Percentiles rank a stretch among this genome's conserved stretches.
phyloP scores from a whole-genome alignment of 2,888 invertebrate species.

The Cheilosia impressa region DNA sequence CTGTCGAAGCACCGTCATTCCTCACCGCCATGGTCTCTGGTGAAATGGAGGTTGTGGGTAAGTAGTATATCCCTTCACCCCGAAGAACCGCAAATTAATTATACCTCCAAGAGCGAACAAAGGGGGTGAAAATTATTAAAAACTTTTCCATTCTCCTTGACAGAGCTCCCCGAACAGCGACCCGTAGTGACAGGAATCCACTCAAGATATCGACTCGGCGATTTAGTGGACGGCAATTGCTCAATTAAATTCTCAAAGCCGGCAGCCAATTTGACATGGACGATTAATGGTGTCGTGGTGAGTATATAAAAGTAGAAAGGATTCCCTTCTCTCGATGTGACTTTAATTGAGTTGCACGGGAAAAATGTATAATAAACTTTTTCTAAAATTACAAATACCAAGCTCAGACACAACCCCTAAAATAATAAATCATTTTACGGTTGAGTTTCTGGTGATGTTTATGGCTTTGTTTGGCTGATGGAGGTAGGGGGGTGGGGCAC shows the following conservation, averaged over 20 bases:
- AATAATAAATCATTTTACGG: slow-evolving; percentile 66
- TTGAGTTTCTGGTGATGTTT: slow-evolving; percentile 59
- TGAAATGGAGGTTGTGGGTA: slow-evolving; percentile 84
- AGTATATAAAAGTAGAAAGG: slow-evolving; percentile 75
- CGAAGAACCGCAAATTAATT: slow-evolving; percentile 80
- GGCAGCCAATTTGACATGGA: slow-evolving; percentile 86
- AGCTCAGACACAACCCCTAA: slow-evolving; percentile 19
- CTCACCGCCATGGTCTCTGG: slow-evolving; percentile 83
- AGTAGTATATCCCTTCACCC: slow-evolving; percentile 76
- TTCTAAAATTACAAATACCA: not conserved
- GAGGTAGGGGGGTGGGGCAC: not conserved
- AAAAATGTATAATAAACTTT: slow-evolving; percentile 26
- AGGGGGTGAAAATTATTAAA: slow-evolving; percentile 59
- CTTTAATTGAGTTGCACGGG: slow-evolving; percentile 39
- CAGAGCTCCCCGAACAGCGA: slow-evolving; percentile 85
- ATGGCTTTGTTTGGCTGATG: slow-evolving; percentile 16
- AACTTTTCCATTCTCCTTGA: slow-evolving; percentile 62
- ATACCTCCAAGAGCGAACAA: slow-evolving; percentile 70
- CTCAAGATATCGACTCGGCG: slow-evolving; percentile 85
- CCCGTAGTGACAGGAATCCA: slow-evolving; percentile 85
- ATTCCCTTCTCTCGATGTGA: slow-evolving; percentile 3
- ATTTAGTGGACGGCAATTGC: slow-evolving; percentile 85
- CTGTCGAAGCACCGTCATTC: slow-evolving; percentile 83
- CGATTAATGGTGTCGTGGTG: slow-evolving; percentile 85
- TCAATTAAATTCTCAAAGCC: slow-evolving; percentile 85